Evolutionary conservation across 2,113 vertebrate species (phyloP), one percentile per base, ranked within the genome.

Genomic region (Gallinago media): DNA sequence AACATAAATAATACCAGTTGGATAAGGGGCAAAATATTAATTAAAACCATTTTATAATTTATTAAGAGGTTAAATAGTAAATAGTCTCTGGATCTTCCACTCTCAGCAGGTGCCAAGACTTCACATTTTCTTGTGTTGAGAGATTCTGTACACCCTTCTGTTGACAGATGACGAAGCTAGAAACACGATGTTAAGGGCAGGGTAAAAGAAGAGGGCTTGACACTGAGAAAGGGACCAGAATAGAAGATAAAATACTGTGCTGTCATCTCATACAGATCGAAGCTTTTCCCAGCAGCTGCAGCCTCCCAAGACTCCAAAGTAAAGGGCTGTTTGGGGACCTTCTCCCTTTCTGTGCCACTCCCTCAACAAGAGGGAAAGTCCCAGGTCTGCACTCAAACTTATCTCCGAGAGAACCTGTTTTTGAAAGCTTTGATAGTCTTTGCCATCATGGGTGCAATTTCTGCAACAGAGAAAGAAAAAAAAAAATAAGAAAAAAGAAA

Each of bases 361-460:
- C 81, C 55, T 66, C 72, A 14, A 14, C 3, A 4, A 59, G 58
- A 85, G 59, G 82, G 49, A 70, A 85, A 89, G 90, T 95, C 94
- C 92, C 89, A 96, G 83, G 82, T 94, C 83, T 47, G 80, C 91
- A 93, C 89, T 76, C 94, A 72, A 91, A 68, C 98, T 98, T 99
- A 99, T 98, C 99, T 98, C 86, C 99, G 98, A 89, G 99, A 99
- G 98, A 99, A 99, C 82, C 99, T 98, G 97, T 99, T 99, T 98
- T 99, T 99, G 98, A 99, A 99, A 85, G 99, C 99, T 98, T 99
- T 99, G 98, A 99, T 99, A 97, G 99, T 99, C 98, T 99, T 99
- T 97, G 99, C 99, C 99, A 99, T 99, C 99, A 99, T 99, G 22
- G 99, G 99, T 96, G 99, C 99, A 89, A 99, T 99, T 98, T 99